Evolutionary conservation across 2,888 invertebrate genomes (phyloP).

Genomic region (Barypeithes pellucidus): DNA sequence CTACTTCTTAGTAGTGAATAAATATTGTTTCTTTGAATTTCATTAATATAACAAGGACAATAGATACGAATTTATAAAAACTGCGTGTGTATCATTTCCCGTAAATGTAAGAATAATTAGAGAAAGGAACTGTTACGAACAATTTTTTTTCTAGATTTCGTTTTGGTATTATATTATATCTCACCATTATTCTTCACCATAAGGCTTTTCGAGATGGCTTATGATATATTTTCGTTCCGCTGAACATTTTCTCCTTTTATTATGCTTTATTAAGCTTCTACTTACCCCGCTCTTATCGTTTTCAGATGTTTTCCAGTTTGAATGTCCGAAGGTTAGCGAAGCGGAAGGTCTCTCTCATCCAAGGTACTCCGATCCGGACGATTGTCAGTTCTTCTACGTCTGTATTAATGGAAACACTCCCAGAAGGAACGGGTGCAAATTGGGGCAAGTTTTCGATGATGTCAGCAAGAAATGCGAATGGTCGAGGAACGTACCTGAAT

Average conservation of each 20-base stretch:
- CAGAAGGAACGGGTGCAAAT: slow-evolving; percentile 88
- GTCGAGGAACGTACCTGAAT: slow-evolving; percentile 91
- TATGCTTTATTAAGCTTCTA: too few species aligned
- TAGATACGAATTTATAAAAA: not conserved
- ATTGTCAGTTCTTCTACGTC: slow-evolving; percentile 94
- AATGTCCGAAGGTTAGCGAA: slow-evolving; percentile 86
- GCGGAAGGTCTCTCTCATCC: slow-evolving; percentile 85
- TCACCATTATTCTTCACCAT: too few species aligned
- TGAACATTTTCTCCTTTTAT: too few species aligned
- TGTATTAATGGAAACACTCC: slow-evolving; percentile 92
- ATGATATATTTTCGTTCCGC: too few species aligned
- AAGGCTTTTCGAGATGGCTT: too few species aligned
- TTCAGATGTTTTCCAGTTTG: slow-evolving; percentile 87
- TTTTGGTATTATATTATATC: too few species aligned
- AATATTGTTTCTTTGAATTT: slow-evolving; percentile 12
- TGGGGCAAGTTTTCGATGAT: slow-evolving; percentile 92
- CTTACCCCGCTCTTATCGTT: slow-evolving; percentile 45
- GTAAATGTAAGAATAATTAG: not conserved
- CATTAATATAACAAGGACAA: slow-evolving; percentile 16
- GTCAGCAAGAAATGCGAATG: slow-evolving; percentile 85
- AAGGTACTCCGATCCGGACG: slow-evolving; percentile 84
- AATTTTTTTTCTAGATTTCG: too few species aligned
- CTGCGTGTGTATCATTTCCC: not conserved
- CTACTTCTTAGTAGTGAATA: not conserved
- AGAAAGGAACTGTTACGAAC: too few species aligned